Percentiles rank a stretch among this genome's conserved stretches.
These are phyloP conservation scores for Andrena marginata DNA, from an alignment of 2,888 invertebrate genomes.

Conservation along the genomic window DNA sequence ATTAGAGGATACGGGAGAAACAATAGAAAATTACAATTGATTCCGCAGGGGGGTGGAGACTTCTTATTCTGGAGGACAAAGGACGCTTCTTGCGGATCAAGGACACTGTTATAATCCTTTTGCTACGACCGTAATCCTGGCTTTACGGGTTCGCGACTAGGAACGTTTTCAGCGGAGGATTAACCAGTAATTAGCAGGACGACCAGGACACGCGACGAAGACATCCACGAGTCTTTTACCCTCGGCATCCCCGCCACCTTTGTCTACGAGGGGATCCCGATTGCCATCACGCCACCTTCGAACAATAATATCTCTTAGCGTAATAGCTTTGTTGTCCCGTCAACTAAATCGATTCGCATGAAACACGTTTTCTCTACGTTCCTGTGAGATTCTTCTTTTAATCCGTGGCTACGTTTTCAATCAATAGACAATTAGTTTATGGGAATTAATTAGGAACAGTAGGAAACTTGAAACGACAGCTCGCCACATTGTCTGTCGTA, in stretches of 20 bases:
- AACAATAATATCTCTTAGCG: background rate
- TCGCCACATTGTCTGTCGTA: background rate
- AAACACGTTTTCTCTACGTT: background rate
- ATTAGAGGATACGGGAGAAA: background rate
- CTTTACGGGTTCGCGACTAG: constrained; percentile 48
- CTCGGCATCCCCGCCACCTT: background rate
- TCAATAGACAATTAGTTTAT: background rate
- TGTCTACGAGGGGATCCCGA: constrained; percentile 22
- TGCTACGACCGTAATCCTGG: constrained; percentile 56
- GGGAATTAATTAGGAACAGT: background rate
- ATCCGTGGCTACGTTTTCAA: no score
- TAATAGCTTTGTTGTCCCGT: background rate
- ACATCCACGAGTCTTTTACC: constrained; percentile 8
- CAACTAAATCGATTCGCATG: background rate
- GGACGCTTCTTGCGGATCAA: constrained; percentile 48
- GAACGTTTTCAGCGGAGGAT: constrained; percentile 53
- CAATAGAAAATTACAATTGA: background rate
- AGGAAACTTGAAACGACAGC: background rate
- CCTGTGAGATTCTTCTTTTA: background rate
- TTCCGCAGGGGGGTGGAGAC: background rate
- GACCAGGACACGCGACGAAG: constrained; percentile 45
- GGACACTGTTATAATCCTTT: constrained; percentile 63
- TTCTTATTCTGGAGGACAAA: background rate
- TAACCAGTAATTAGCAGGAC: constrained; percentile 67
- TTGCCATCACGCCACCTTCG: constrained; percentile 9